These are phyloP conservation scores for Hyles lineata DNA, from an alignment of 2,888 invertebrate genomes.

Conservation along the genomic window DNA sequence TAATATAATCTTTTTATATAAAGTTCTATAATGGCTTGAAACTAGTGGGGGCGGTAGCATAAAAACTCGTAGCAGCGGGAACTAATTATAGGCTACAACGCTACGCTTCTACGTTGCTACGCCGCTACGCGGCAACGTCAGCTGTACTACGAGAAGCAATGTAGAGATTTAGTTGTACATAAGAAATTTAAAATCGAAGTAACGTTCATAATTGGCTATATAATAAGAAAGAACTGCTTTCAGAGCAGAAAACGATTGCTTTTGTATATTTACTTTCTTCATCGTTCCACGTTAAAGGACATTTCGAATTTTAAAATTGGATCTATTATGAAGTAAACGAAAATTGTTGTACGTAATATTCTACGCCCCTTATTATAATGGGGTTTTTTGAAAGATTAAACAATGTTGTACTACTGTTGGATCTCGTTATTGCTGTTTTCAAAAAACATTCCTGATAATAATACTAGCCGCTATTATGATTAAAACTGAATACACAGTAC, in stretches of 20 bases:
- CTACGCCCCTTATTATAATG: background rate
- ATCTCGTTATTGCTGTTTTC: background rate
- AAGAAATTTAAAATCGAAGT: background rate
- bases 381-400: background rate
- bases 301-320: background rate
- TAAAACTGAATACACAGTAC: background rate
- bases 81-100: constrained; percentile 16
- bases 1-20: constrained; percentile 1
- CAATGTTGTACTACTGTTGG: constrained; percentile 1
- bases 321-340: constrained; percentile 10
- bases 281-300: background rate
- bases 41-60: constrained; percentile 1
- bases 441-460: background rate
- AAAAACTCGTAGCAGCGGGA: constrained; percentile 9
- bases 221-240: background rate
- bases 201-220: background rate
- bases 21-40: background rate
- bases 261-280: background rate
- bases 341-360: background rate
- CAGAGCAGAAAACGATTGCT: background rate
- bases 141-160: background rate
- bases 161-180: background rate
- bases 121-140: background rate
- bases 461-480: background rate
- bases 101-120: constrained; percentile 22